These are phyloP conservation scores for Ceratitis capitata DNA, from an alignment of 1,140 invertebrate genomes.

Conservation along the genomic window DNA sequence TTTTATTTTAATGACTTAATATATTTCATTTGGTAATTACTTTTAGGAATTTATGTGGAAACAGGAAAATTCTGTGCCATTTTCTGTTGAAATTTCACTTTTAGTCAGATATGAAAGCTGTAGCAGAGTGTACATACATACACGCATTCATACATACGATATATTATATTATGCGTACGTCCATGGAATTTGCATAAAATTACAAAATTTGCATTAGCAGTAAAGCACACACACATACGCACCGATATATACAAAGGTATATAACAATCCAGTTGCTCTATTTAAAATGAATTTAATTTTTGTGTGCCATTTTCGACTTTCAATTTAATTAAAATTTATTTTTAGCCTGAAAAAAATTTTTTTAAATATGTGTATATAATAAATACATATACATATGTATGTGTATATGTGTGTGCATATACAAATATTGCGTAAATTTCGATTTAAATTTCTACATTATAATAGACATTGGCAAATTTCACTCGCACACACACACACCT, in stretches of 20 bases:
- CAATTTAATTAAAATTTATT: neutral
- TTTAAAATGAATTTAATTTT: neutral
- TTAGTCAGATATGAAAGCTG: too few species aligned
- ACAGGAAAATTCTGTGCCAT: neutral
- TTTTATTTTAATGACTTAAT: too few species aligned
- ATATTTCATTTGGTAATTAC: too few species aligned
- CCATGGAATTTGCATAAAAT: neutral
- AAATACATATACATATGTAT: too few species aligned
- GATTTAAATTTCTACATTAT: neutral
- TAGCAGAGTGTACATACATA: too few species aligned
- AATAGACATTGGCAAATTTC: neutral
- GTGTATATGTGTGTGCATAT: neutral
- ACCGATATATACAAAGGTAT: neutral
- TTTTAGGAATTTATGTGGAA: too few species aligned
- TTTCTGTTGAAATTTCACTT: neutral
- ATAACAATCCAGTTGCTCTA: neutral
- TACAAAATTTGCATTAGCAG: neutral
- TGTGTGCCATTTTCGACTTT: neutral
- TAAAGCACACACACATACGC: neutral
- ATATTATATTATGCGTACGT: neutral
- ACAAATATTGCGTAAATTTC: neutral
- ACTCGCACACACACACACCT: too few species aligned
- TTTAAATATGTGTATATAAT: too few species aligned
- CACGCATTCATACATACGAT: too few species aligned
- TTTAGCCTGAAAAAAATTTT: neutral